Evolutionary conservation across 1,140 invertebrate species (phyloP).

Genomic region (Scylla paramamosain): DNA sequence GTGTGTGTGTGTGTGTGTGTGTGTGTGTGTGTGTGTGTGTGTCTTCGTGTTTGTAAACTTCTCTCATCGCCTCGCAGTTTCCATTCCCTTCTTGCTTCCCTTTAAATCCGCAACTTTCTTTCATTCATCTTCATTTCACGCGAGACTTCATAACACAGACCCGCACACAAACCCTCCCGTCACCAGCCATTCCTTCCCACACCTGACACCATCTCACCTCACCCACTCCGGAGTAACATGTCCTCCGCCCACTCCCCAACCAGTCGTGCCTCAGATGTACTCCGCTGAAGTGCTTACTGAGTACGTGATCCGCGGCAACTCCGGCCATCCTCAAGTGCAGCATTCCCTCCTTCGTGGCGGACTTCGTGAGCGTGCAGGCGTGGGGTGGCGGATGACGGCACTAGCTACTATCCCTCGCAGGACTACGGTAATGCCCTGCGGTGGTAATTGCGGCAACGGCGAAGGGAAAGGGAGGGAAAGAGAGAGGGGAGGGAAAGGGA

Average conservation of each 20-base stretch:
- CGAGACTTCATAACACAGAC: background rate
- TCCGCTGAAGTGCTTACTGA: constrained; percentile 94
- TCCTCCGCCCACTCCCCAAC: background rate
- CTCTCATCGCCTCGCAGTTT: too few relatives aligned
- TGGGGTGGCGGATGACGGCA: constrained; percentile 90
- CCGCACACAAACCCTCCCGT: background rate
- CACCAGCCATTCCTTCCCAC: background rate
- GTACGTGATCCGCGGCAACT: constrained; percentile 94
- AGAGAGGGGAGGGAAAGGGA: background rate
- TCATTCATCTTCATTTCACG: too few relatives aligned
- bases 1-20: background rate
- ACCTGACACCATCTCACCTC: background rate
- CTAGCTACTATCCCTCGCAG: constrained; percentile 83
- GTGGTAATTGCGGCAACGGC: background rate
- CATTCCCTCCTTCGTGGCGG: constrained; percentile 94
- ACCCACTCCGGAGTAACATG: background rate
- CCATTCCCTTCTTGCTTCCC: too few relatives aligned
- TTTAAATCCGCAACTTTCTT: too few relatives aligned
- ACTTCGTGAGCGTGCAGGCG: constrained; percentile 93
- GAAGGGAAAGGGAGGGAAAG: background rate
- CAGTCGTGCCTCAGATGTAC: constrained; percentile 93
- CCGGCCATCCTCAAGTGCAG: constrained; percentile 95
- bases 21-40: constrained; percentile 20
- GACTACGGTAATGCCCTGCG: constrained; percentile 59
- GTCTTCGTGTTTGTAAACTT: background rate